These are phyloP conservation scores for Caenorhabditis sp. DNA, from an alignment of 2,888 invertebrate species.

Conservation along the genomic window DNA sequence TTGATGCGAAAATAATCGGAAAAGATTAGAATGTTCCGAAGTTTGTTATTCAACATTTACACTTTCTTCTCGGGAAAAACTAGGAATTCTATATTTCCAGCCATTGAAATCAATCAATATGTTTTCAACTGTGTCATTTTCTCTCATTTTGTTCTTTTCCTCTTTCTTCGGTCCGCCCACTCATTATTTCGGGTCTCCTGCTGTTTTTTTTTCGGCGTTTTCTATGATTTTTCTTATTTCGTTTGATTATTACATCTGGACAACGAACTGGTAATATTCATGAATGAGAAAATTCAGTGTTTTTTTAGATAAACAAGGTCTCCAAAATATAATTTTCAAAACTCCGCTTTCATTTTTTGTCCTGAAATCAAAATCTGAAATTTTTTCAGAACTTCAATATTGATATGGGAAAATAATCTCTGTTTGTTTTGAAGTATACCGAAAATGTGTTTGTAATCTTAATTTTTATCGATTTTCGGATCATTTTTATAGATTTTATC, in stretches of 20 bases:
- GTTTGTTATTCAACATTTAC: not conserved
- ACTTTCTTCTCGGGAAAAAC: not conserved
- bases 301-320: too few relatives aligned
- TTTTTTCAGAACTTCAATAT: too few relatives aligned
- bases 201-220: not conserved
- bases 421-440: not conserved
- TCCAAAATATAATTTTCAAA: too few relatives aligned
- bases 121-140: not conserved
- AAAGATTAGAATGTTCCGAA: not conserved
- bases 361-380: too few relatives aligned
- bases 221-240: not conserved
- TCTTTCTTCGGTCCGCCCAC: not conserved
- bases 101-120: not conserved
- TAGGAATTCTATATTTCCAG: not conserved
- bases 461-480: not conserved
- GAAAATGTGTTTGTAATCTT: too few relatives aligned
- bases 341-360: too few relatives aligned
- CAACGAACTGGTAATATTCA: too few relatives aligned
- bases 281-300: too few relatives aligned
- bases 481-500: not conserved
- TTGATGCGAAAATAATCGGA: not conserved
- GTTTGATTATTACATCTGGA: too few relatives aligned
- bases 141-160: not conserved
- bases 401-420: not conserved
- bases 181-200: conserved; percentile 1